Base-by-base conservation (phyloP, 2,888 invertebrate genomes). In the Cheilosia impressa region DNA sequence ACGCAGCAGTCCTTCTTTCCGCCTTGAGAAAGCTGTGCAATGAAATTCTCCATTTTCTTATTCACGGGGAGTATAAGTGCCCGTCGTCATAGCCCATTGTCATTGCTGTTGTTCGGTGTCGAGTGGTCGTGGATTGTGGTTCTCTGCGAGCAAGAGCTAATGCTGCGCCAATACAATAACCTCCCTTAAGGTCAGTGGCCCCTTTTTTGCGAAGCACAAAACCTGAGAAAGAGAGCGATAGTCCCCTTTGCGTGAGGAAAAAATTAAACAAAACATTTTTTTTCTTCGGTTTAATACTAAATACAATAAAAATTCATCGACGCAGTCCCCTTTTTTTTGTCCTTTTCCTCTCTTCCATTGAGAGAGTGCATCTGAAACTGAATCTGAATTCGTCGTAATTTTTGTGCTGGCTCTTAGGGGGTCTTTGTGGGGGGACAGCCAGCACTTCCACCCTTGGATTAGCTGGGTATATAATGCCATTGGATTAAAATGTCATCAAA, bases 161-260 rank as follows among this genome's bases (percentile, higher is more conserved):
- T 69, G 41, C 62, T 81, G 57, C 34, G 22, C 17, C 66, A 58
- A 53, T 63, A 71, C 71, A 85, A 62, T 68, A 80, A 71, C 80
- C 68, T 71, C 79, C 76, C 66, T 53, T 66, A 52, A 68, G 85
- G 85, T 85, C 85, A 85, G 66, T 76, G 85, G 57, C 85, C 84
- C 50, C 55, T 58, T 76, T 22, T 63, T 60, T 80, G 17, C 53
- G 13, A 38, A 34, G 65, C 27, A 60, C 19, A 52, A 22, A 57
- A 45, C 43, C 27, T 57, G 60, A 52, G 43, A 45, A 66, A 53
- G 17, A 72, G 17, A 47, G 53, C 31, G 31, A 41, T 24, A 31
- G 50, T 68, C 68, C 63, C 63, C 19, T 10, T 50, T 10, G 9
- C 19, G 17, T 24, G 22, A 43, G 2, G 24, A 27, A 50, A 50